These are phyloP conservation scores for Seladonia tumulorum DNA, from an alignment of 2,888 invertebrate species.

Conservation along the genomic window DNA sequence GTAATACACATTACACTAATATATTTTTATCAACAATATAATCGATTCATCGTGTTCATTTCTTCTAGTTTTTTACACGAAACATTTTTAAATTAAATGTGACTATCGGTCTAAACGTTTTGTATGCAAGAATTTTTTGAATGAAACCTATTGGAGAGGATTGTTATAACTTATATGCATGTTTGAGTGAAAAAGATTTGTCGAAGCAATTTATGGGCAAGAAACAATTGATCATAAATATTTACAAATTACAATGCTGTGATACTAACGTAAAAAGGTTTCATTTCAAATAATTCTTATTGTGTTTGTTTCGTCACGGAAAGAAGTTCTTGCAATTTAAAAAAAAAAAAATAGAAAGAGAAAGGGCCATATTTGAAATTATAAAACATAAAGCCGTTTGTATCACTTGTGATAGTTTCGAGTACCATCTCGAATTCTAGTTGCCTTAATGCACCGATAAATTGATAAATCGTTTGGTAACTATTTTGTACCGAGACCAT, in stretches of 20 bases:
- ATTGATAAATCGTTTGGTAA: slow-evolving; percentile 76
- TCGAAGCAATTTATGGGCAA: background rate
- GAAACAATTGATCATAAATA: slow-evolving; percentile 2
- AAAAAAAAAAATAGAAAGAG: slow-evolving; percentile 6
- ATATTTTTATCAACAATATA: background rate
- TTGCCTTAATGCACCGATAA: slow-evolving; percentile 80
- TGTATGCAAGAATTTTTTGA: slow-evolving; percentile 48
- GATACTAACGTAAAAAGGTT: slow-evolving; percentile 49
- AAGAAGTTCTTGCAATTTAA: background rate
- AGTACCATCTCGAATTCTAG: slow-evolving; percentile 74
- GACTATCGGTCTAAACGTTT: slow-evolving; percentile 22
- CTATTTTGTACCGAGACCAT: slow-evolving; percentile 73
- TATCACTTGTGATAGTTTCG: slow-evolving; percentile 76
- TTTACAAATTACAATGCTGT: slow-evolving; percentile 40
- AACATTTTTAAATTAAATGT: slow-evolving; percentile 20
- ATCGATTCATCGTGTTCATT: slow-evolving; percentile 5
- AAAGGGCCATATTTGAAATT: slow-evolving; percentile 43
- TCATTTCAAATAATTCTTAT: slow-evolving; percentile 52
- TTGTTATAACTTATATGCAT: background rate
- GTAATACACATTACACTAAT: slow-evolving; percentile 18
- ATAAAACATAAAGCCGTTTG: slow-evolving; percentile 50
- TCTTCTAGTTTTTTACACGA: slow-evolving; percentile 13
- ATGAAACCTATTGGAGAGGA: slow-evolving; percentile 42
- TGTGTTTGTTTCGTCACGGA: slow-evolving; percentile 8
- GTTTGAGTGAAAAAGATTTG: background rate